Evolutionary conservation across 2,888 invertebrate species (phyloP), one percentile per base, ranked within the genome.

Genomic region (Thecophora atra): DNA sequence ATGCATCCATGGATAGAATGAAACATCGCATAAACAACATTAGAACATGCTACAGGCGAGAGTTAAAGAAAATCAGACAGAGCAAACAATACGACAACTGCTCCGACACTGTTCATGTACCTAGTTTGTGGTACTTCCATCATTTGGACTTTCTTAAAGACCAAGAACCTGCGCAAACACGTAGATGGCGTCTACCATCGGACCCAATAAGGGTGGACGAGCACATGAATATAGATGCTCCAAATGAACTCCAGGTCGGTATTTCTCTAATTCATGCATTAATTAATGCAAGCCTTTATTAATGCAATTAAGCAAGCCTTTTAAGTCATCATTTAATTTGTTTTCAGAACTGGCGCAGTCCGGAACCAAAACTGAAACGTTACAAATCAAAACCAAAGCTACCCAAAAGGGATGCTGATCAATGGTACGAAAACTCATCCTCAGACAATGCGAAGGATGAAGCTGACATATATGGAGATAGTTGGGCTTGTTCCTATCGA

Each of bases 101-200:
- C 11, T 56, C 62, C 1, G 51, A 68, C 19, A 47, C 66, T 6
- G 42, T 70, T 3, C 66, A 75, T 47, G 47, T 30, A 4, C 72
- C 75, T 3, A 72, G 58, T 42, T 52, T 75, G 17, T 75, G 75
- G 72, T 73, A 75, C 42, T 75, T 75, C 5, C 21, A 70, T 3
- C 30, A 70, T 4, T 44, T 73, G 8, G 63, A 70, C n/a, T 73
- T 72, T 42, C 30, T 75, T 1, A 47, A 28, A 44, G 70, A 73
- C 3, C 62, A 70, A n/a, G 70, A 70, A 68, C n/a, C 58, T 26
- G 58, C 58, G 2, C 58, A 58, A 26, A 58, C 58, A 51, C 30
- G 47, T 51, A 28, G 66, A 26, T 52, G 24, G 24, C 58, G 58
- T 13, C 21, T 15, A 5, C n/a, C 11, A n/a, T 54, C 54, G 24